Percentiles rank a stretch among this genome's conserved stretches.
Evolutionary conservation across 2,797 vertebrate species (phyloP).

Genomic region (Dendrocincla fuliginosa): DNA sequence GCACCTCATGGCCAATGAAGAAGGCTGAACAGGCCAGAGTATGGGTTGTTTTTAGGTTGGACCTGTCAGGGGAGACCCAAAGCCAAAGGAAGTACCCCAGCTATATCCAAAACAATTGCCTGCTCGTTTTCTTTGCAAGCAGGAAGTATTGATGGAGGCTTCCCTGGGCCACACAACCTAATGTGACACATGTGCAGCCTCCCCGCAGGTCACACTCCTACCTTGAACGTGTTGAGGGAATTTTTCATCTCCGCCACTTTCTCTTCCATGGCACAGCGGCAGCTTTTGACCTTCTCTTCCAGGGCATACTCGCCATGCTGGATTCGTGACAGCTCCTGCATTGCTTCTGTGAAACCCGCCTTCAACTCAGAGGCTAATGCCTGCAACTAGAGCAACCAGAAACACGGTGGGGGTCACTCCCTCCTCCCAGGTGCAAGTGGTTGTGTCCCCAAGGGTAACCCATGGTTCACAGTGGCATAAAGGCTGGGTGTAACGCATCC

Average conservation of each 20-base stretch:
- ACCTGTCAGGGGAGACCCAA: neutral
- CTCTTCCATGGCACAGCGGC: conserved; percentile 89
- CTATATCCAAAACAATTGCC: neutral
- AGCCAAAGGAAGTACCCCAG: neutral
- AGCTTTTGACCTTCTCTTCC: conserved; percentile 89
- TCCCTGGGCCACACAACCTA: neutral
- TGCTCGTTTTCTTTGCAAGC: neutral
- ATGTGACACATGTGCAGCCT: neutral
- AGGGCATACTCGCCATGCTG: conserved; percentile 86
- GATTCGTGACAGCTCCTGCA: conserved; percentile 87
- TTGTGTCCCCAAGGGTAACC: neutral
- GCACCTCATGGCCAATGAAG: neutral
- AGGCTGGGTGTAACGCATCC: neutral
- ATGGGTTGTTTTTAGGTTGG: neutral
- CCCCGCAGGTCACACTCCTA: conserved; percentile 25
- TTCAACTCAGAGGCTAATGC: conserved; percentile 91
- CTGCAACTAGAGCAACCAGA: conserved; percentile 85
- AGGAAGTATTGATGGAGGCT: neutral
- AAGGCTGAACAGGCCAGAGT: neutral
- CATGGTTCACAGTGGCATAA: neutral
- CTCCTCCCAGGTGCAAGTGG: neutral
- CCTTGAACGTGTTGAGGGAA: conserved; percentile 93
- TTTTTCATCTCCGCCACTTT: conserved; percentile 94
- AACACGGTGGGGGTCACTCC: neutral
- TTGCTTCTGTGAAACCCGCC: conserved; percentile 85